Percentiles rank a stretch among this genome's conserved stretches.
phyloP scores from a whole-genome alignment of 2,888 invertebrate genomes.

The Bimastos eiseni region DNA sequence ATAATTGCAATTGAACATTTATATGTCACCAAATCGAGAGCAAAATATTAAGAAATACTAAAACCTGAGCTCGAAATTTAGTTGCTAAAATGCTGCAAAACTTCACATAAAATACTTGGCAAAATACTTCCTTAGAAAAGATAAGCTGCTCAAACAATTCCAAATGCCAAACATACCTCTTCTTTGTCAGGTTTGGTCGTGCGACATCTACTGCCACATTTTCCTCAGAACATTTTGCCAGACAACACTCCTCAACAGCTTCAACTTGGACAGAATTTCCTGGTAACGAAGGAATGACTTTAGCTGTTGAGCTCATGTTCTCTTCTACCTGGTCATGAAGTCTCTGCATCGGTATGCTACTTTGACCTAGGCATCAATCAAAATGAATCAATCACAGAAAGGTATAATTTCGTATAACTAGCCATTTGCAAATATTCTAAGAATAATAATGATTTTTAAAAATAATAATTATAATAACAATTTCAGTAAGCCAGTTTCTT shows the following conservation, averaged over 20 bases:
- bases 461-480: no score
- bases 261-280: background rate
- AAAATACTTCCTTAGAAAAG: background rate
- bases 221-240: background rate
- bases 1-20: no score
- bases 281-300: background rate
- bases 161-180: background rate
- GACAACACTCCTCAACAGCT: background rate
- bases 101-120: background rate
- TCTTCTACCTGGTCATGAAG: background rate
- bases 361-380: background rate
- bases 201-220: background rate
- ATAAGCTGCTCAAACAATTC: background rate
- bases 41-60: no score
- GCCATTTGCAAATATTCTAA: no score
- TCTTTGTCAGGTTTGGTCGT: background rate
- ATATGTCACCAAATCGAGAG: no score
- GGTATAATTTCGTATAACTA: background rate
- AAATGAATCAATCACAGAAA: background rate
- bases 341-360: background rate
- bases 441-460: no score
- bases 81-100: background rate
- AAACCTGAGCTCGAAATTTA: no score
- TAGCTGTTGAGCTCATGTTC: background rate
- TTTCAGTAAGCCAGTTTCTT: background rate